Evolutionary conservation across 2,113 vertebrate genomes (phyloP).

Genomic region (Syrmaticus mikado): DNA sequence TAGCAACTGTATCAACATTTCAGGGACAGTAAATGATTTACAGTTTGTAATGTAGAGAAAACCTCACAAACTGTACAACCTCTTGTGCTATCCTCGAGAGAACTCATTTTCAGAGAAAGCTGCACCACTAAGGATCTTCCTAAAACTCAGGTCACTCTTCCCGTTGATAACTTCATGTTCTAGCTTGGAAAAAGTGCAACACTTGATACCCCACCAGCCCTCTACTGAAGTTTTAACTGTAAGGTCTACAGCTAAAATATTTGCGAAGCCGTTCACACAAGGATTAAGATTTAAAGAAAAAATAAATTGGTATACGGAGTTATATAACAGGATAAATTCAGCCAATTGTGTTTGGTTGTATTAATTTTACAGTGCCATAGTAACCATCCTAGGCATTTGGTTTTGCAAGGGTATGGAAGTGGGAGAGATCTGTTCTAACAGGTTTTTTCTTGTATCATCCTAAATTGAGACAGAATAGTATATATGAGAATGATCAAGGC

Average conservation of each 20-base stretch:
- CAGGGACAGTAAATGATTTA: conserved; percentile 53
- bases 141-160: not conserved
- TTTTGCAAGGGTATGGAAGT: not conserved
- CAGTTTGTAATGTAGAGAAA: not conserved
- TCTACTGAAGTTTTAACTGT: not conserved
- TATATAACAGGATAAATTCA: not conserved
- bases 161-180: conserved; percentile 23
- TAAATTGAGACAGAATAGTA: not conserved
- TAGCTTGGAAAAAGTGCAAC: not conserved
- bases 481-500: too few species aligned
- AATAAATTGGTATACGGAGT: not conserved
- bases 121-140: not conserved
- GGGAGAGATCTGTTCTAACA: not conserved
- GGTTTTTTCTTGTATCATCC: not conserved
- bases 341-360: not conserved
- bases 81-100: not conserved
- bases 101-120: conserved; percentile 6
- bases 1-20: conserved; percentile 42
- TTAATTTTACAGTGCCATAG: not conserved
- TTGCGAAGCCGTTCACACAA: not conserved
- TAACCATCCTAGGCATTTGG: fast-evolving
- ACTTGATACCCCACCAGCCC: not conserved
- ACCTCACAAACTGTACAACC: not conserved
- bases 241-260: not conserved
- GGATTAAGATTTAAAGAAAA: not conserved